Conservation (phyloP, 2,888 invertebrate genomes). For the Dryadula phaetusa region DNA sequence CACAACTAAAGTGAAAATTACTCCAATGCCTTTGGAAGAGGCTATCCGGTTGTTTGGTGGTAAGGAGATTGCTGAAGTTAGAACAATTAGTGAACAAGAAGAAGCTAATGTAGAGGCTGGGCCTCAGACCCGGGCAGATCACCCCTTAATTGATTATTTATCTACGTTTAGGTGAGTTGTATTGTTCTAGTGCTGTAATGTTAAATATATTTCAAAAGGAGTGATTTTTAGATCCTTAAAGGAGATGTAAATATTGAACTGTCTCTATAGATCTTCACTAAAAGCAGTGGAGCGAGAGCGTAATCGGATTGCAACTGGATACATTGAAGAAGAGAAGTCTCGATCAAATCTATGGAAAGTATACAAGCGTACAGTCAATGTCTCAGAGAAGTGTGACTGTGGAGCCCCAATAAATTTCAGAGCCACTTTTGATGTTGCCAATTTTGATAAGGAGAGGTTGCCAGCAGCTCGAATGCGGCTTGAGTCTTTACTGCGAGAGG, state of each 20-base stretch:
- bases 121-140: conserved; percentile 65
- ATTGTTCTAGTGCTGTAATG: background rate
- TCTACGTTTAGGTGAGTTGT: conserved; percentile 71
- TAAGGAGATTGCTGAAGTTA: conserved; percentile 66
- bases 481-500: conserved; percentile 64
- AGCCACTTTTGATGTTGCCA: conserved; percentile 65
- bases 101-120: conserved; percentile 70
- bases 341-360: conserved; percentile 66
- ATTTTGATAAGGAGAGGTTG: conserved; percentile 61
- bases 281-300: conserved; percentile 69
- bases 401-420: conserved; percentile 57
- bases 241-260: no score
- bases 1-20: conserved; percentile 50
- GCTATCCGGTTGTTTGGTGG: conserved; percentile 67
- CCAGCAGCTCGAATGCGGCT: conserved; percentile 66
- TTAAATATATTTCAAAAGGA: background rate
- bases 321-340: conserved; percentile 63
- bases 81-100: conserved; percentile 67
- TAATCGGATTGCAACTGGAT: conserved; percentile 56
- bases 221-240: no score
- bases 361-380: conserved; percentile 55
- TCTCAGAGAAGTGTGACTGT: conserved; percentile 61
- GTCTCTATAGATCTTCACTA: conserved; percentile 64
- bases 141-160: conserved; percentile 73
- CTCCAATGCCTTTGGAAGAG: conserved; percentile 68